Percentiles rank a stretch among this genome's conserved stretches.
Evolutionary conservation across 2,113 vertebrate species (phyloP).

Genomic region (Montifringilla adamsi): DNA sequence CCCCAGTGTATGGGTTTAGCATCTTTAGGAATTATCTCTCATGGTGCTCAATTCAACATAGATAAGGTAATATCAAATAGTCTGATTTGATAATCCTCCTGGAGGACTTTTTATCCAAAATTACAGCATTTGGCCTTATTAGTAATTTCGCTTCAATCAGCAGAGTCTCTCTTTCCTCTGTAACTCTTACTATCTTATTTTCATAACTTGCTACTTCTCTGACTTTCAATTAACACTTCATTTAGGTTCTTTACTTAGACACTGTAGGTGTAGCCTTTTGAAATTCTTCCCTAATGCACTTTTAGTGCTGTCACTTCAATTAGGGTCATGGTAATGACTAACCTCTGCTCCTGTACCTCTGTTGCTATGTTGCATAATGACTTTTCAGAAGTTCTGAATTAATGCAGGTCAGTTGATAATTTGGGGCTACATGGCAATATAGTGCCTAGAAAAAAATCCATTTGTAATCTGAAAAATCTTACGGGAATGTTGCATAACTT

Average conservation of each 20-base stretch:
- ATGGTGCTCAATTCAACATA: not conserved
- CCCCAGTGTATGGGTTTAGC: not conserved
- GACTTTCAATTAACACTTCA: not conserved
- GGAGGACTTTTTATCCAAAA: not conserved
- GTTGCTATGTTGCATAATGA: not conserved
- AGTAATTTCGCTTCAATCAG: slow-evolving; percentile 2
- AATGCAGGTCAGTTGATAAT: slow-evolving; percentile 19
- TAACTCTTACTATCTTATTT: slow-evolving; percentile 19
- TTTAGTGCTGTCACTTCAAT: not conserved
- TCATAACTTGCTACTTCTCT: slow-evolving; percentile 9
- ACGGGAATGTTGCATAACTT: not conserved
- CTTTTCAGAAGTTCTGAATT: slow-evolving; percentile 10
- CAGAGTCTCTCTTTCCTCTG: not conserved
- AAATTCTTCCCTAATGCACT: not conserved
- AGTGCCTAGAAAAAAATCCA: not conserved
- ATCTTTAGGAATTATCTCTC: not conserved
- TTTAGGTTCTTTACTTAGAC: not conserved
- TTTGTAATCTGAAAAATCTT: slow-evolving; percentile 17
- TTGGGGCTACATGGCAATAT: not conserved
- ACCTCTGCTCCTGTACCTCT: not conserved
- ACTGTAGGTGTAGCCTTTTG: not conserved
- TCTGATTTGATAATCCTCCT: not conserved
- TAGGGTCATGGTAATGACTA: not conserved
- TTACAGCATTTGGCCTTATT: not conserved
- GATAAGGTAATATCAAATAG: not conserved